Evolutionary conservation across 2,888 invertebrate genomes (phyloP), one percentile per base, ranked within the genome.

Genomic region (Caenorhabditis doughertyi): DNA sequence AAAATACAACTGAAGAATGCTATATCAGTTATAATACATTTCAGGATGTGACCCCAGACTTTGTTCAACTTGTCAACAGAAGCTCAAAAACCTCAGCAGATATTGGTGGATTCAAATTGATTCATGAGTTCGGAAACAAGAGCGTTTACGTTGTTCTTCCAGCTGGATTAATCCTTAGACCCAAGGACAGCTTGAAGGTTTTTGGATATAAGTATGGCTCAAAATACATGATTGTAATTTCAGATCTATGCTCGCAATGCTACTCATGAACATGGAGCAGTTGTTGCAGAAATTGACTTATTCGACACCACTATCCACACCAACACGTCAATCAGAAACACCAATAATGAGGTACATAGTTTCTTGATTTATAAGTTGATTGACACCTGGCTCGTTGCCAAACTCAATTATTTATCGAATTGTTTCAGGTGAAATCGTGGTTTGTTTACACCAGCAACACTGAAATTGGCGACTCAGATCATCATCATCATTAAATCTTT

Each of bases 371-470:
- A 56, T 39, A 35, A 29, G 16, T 25, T 8, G 11, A 51, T 29
- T 76, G 76, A 67, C 67, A 76, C n/a, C 42, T 76, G 42, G 32
- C 21, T 4, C 18, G 0, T 8, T 51, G 32, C 51, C 29, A 27
- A 53, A 39, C 18, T 60, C 13, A 35, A 47, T 72, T 70, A 8
- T 56, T 49, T 42, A 13, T 39, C 16, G 39, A 9, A n/a, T 13
- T 53, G 7, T 81, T 74, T 7, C 74, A 81, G 80, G 80, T 81
- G 27, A 81, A 74, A 74, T 68, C 81, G 55, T 81, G 81, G 81
- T 81, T 81, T 74, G 74, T 74, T 62, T 81, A 81, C 70, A 74
- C 67, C 16, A 70, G 74, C 62, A 81, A 81, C 56, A 81, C 81
- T 25, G 81, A 81, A 65, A 60, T 67, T 53, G 81, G 70, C 29